A percentile compares a stretch with the other conserved stretches of the same genome.
Evolutionary conservation across 2,888 invertebrate species (phyloP).

Genomic region (Agrochola lychnidis): DNA sequence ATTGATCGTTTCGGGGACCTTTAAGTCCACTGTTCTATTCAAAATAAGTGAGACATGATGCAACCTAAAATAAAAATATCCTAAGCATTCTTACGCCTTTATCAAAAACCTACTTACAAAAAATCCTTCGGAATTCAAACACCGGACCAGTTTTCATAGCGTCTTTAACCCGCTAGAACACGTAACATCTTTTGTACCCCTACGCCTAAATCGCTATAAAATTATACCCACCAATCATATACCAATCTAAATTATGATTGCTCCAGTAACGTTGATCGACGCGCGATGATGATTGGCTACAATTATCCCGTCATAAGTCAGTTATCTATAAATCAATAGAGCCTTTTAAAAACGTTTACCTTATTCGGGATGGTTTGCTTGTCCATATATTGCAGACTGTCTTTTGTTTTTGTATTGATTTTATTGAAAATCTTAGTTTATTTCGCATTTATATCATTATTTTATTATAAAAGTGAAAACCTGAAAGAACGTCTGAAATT

Average conservation of each 20-base stretch:
- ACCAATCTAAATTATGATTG: slow-evolving; percentile 66
- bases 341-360: slow-evolving; percentile 57
- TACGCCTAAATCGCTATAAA: slow-evolving; percentile 64
- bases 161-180: slow-evolving; percentile 37
- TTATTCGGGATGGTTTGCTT: slow-evolving; percentile 34
- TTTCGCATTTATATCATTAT: slow-evolving; percentile 3
- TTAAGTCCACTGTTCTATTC: background rate
- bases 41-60: background rate
- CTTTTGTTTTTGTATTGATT: background rate
- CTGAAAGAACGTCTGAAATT: background rate
- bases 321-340: slow-evolving; percentile 79
- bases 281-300: slow-evolving; percentile 72
- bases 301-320: slow-evolving; percentile 77
- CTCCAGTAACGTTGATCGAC: slow-evolving; percentile 62
- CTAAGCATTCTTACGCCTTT: background rate
- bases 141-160: slow-evolving; percentile 30
- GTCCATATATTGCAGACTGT: slow-evolving; percentile 21
- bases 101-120: slow-evolving; percentile 7
- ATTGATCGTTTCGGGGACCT: too few species aligned
- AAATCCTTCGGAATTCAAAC: slow-evolving; percentile 40
- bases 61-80: background rate
- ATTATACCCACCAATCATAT: slow-evolving; percentile 67
- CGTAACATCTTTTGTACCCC: slow-evolving; percentile 53
- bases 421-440: background rate
- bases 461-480: background rate